Evolutionary conservation across 2,888 invertebrate genomes (phyloP).

Genomic region (Polymixis lichenea): DNA sequence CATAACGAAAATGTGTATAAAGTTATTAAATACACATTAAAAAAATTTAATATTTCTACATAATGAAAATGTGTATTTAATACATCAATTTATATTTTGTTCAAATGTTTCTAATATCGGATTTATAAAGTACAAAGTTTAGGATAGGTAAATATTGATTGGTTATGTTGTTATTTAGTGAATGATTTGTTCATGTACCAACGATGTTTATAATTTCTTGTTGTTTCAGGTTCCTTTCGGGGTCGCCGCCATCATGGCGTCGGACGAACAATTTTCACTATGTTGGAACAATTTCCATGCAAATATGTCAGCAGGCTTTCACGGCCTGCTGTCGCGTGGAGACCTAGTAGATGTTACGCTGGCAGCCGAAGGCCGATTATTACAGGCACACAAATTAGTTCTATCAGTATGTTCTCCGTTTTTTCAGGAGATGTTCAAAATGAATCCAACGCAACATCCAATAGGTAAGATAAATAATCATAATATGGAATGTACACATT

Average conservation of each 20-base stretch:
- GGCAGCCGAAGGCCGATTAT: slow-evolving; percentile 93
- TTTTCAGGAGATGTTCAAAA: slow-evolving; percentile 93
- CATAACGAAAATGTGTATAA: too few relatives aligned
- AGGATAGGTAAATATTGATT: slow-evolving; percentile 82
- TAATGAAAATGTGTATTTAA: too few relatives aligned
- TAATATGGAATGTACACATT: too few relatives aligned
- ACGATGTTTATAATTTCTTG: slow-evolving; percentile 8
- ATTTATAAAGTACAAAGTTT: slow-evolving; percentile 88
- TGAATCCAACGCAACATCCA: slow-evolving; percentile 93
- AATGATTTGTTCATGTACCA: background rate
- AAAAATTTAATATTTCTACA: too few relatives aligned
- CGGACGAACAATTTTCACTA: slow-evolving; percentile 93
- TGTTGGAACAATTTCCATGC: slow-evolving; percentile 95
- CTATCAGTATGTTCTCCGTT: slow-evolving; percentile 94
- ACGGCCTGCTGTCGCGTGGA: slow-evolving; percentile 93
- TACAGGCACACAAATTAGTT: slow-evolving; percentile 93
- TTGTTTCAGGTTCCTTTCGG: slow-evolving; percentile 80
- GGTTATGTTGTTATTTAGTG: background rate
- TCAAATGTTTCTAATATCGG: slow-evolving; percentile 88
- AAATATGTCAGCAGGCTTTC: slow-evolving; percentile 93
- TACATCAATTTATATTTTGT: slow-evolving; percentile 79
- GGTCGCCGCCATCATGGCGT: slow-evolving; percentile 92
- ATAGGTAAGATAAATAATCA: slow-evolving; percentile 87
- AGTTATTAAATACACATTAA: too few relatives aligned
- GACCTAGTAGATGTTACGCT: slow-evolving; percentile 93